Evolutionary conservation across 2,113 vertebrate genomes (phyloP).

Genomic region (Tilapia sparmanii): DNA sequence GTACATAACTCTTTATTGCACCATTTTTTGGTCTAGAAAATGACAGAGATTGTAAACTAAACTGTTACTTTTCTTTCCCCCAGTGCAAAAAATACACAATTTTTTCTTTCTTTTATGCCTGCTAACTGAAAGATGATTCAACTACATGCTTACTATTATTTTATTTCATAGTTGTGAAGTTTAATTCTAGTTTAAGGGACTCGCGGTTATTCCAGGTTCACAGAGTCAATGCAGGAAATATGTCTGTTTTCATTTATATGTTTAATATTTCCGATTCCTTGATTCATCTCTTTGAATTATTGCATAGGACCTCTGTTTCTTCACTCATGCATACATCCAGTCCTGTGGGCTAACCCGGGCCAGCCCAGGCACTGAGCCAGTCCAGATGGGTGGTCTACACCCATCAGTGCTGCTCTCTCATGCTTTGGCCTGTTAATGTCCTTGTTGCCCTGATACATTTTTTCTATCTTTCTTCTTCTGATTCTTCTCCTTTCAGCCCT

Average conservation of each 20-base stretch:
- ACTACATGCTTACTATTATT: not conserved
- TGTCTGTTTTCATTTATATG: not conserved
- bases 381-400: constrained; percentile 66
- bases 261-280: not conserved
- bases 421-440: constrained; percentile 7
- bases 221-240: not conserved
- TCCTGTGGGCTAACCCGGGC: constrained; percentile 13
- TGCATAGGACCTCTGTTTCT: constrained; percentile 5
- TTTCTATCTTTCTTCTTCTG: not conserved
- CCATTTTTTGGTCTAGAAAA: not conserved
- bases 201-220: not conserved
- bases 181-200: not conserved
- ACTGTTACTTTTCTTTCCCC: not conserved
- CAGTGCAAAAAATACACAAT: not conserved
- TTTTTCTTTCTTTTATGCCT: not conserved
- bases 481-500: not conserved
- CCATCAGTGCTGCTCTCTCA: constrained; percentile 6
- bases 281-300: constrained; percentile 3
- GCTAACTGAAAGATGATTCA: rapidly evolving
- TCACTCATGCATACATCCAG: constrained; percentile 17
- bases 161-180: not conserved
- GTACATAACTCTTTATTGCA: not conserved
- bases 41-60: not conserved
- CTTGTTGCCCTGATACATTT: constrained; percentile 2
- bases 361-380: constrained; percentile 44